A percentile compares a stretch with the other conserved stretches of the same genome.
phyloP scores from a whole-genome alignment of 1,140 invertebrate genomes.

The Meloidogyne exigua region DNA sequence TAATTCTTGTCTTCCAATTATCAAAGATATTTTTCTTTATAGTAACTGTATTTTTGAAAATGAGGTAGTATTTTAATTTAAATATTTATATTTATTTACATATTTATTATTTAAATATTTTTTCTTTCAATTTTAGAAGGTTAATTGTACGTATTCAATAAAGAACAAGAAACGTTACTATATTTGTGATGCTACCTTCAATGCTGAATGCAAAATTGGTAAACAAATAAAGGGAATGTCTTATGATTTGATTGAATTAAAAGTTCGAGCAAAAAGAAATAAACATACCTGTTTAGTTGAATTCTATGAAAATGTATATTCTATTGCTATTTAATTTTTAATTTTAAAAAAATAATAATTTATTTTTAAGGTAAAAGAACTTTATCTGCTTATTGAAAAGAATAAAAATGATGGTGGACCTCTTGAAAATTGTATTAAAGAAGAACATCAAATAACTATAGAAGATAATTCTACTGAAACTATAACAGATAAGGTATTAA shows the following conservation, averaged over 20 bases:
- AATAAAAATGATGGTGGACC: background rate
- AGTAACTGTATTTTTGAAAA: background rate
- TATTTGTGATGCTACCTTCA: background rate
- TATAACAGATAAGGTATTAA: too few species aligned
- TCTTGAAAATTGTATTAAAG: background rate
- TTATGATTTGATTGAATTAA: background rate
- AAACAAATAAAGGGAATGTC: background rate
- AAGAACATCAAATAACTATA: background rate
- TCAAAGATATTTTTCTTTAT: background rate
- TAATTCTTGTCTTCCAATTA: conserved; percentile 5
- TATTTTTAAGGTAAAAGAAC: background rate
- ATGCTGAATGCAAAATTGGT: background rate
- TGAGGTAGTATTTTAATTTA: background rate
- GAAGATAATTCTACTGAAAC: too few species aligned
- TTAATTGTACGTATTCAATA: background rate
- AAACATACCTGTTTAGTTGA: background rate
- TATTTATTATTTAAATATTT: background rate
- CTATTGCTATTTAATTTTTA: background rate
- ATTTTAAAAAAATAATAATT: too few species aligned
- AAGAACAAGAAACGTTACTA: too few species aligned
- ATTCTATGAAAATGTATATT: background rate
- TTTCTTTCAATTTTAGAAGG: background rate
- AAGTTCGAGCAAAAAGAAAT: background rate
- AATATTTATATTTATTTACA: background rate
- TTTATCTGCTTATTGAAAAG: background rate